A percentile compares a stretch with the other conserved stretches of the same genome.
Evolutionary conservation across 2,888 invertebrate species (phyloP).

Genomic region (Thyatira batis): DNA sequence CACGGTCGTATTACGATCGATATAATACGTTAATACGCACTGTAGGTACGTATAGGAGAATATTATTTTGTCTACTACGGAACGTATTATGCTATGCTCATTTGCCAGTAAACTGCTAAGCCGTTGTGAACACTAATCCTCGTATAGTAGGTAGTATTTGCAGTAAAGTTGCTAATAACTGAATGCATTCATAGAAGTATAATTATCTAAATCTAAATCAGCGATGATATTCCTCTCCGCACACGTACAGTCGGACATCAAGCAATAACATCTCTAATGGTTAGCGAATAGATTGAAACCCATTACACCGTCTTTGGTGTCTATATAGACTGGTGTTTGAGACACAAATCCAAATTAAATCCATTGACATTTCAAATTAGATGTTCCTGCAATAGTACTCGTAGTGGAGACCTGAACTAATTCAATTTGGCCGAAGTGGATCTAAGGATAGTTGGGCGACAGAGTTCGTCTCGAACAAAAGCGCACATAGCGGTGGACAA

Average conservation of each 20-base stretch:
- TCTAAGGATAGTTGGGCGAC: slow-evolving; percentile 43
- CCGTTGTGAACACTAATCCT: too few species aligned
- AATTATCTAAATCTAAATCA: neutral
- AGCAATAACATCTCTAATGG: slow-evolving; percentile 1
- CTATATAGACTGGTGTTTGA: slow-evolving; percentile 20
- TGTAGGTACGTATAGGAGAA: too few species aligned
- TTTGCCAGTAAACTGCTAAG: too few species aligned
- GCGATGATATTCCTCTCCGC: neutral
- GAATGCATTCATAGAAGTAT: slow-evolving; percentile 31
- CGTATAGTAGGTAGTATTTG: too few species aligned
- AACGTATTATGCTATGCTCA: too few species aligned
- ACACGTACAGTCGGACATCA: neutral
- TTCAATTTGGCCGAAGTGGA: slow-evolving; percentile 64
- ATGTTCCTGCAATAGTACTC: slow-evolving; percentile 46
- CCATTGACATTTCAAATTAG: slow-evolving; percentile 70
- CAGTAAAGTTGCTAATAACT: too few species aligned
- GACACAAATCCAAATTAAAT: slow-evolving; percentile 68
- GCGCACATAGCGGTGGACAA: slow-evolving; percentile 50
- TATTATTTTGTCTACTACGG: too few species aligned
- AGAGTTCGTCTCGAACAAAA: slow-evolving; percentile 47
- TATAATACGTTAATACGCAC: too few species aligned
- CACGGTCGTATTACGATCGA: too few species aligned
- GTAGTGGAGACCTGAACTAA: slow-evolving; percentile 54
- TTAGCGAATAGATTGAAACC: slow-evolving; percentile 1
- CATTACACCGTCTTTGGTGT: slow-evolving; percentile 4